These are phyloP conservation scores for Galleria mellonella DNA, from an alignment of 1,140 invertebrate genomes.

Conservation along the genomic window DNA sequence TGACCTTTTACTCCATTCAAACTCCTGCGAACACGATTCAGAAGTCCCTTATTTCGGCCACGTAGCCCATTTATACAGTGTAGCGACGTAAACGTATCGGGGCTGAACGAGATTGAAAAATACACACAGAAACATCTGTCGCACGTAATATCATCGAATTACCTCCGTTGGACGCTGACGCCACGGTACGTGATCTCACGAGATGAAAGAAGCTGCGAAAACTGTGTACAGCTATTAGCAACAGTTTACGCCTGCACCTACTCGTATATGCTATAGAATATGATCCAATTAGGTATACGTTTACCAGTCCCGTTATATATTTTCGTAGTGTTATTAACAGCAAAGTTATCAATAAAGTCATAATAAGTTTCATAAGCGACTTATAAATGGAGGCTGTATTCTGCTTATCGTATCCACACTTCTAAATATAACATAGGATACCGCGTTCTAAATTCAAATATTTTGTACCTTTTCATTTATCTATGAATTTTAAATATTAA, in stretches of 20 bases:
- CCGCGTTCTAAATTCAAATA: too few species aligned
- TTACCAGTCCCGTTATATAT: too few species aligned
- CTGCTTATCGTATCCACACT: too few species aligned
- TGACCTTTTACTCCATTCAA: too few species aligned
- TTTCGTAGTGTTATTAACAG: too few species aligned
- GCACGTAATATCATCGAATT: constrained; percentile 44
- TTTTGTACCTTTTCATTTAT: too few species aligned
- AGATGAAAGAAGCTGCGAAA: constrained; percentile 15
- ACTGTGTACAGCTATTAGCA: constrained; percentile 2
- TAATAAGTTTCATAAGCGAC: too few species aligned
- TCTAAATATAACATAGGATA: too few species aligned
- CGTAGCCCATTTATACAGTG: constrained; percentile 17
- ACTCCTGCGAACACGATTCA: neutral
- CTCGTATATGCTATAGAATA: neutral
- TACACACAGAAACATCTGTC: constrained; percentile 41
- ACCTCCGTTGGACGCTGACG: constrained; percentile 23
- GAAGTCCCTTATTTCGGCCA: constrained; percentile 1
- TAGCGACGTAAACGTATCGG: constrained; percentile 16
- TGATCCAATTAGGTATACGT: too few species aligned
- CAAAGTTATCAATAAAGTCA: too few species aligned
- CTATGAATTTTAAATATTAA: too few species aligned
- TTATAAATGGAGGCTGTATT: too few species aligned
- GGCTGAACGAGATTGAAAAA: constrained; percentile 40
- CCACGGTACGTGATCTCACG: constrained; percentile 32
- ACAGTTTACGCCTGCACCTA: neutral